A percentile compares a stretch with the other conserved stretches of the same genome.
phyloP scores from a whole-genome alignment of 1,140 invertebrate species.

The Drosophila bipectinata region DNA sequence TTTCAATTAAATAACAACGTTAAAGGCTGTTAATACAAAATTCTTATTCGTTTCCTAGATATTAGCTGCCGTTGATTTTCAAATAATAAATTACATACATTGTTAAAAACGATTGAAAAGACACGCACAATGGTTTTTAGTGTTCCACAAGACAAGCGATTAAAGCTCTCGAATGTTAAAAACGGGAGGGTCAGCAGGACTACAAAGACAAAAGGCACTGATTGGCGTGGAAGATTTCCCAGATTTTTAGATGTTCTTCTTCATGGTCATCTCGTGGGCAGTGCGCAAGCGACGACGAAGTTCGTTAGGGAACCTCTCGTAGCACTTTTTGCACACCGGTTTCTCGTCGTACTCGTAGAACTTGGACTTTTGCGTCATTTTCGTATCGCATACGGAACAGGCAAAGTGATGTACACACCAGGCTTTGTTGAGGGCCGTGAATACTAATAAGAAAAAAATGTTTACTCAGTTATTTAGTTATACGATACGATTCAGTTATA shows the following conservation, averaged over 20 bases:
- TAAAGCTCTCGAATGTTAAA: slow-evolving; percentile 56
- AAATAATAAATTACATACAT: slow-evolving; percentile 53
- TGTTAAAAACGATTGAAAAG: slow-evolving; percentile 28
- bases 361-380: slow-evolving; percentile 99
- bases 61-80: slow-evolving; percentile 25
- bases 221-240: slow-evolving; percentile 29
- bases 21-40: slow-evolving; percentile 62
- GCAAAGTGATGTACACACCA: slow-evolving; percentile 99
- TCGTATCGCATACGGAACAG: slow-evolving; percentile 98
- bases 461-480: neutral
- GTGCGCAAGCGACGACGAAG: slow-evolving; percentile 93
- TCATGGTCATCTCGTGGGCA: slow-evolving; percentile 89
- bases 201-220: slow-evolving; percentile 61
- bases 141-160: slow-evolving; percentile 34
- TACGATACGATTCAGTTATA: too few species aligned
- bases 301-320: slow-evolving; percentile 98
- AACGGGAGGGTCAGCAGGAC: slow-evolving; percentile 1
- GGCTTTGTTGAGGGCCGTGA: slow-evolving; percentile 99
- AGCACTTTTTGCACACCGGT: slow-evolving; percentile 99
- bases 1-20: slow-evolving; percentile 74
- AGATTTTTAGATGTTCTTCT: slow-evolving; percentile 65
- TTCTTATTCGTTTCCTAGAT: slow-evolving; percentile 37
- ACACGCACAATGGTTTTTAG: slow-evolving; percentile 46
- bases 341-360: slow-evolving; percentile 99
- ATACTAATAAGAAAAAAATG: slow-evolving; percentile 88